Evolutionary conservation across 2,113 vertebrate genomes (phyloP).

Genomic region (Syngnathoides biaculeatus): DNA sequence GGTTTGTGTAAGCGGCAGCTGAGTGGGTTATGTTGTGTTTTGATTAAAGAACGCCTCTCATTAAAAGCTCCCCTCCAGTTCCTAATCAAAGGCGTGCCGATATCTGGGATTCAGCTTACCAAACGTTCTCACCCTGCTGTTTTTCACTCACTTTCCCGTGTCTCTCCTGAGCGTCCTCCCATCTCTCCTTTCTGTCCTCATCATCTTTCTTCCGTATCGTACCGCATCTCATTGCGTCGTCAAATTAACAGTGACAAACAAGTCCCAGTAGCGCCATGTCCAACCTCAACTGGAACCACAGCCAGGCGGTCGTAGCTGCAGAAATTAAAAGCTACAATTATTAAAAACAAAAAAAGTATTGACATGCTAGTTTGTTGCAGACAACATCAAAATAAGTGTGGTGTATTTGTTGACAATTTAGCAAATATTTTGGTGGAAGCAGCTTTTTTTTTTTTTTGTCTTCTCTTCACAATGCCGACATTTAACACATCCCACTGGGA

Average conservation of each 20-base stretch:
- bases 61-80: slow-evolving; percentile 71
- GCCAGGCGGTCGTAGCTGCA: slow-evolving; percentile 3
- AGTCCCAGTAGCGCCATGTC: slow-evolving; percentile 34
- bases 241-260: slow-evolving; percentile 39
- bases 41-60: slow-evolving; percentile 66
- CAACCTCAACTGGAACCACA: slow-evolving; percentile 27
- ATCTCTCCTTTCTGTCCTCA: slow-evolving; percentile 2
- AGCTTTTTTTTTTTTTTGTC: neutral
- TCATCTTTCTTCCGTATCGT: slow-evolving; percentile 22
- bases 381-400: neutral
- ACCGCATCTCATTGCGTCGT: slow-evolving; percentile 44
- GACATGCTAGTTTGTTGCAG: neutral
- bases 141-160: slow-evolving; percentile 30
- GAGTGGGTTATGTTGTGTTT: slow-evolving; percentile 48
- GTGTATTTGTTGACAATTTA: neutral
- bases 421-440: neutral
- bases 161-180: slow-evolving; percentile 4
- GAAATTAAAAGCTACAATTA: slow-evolving; percentile 8
- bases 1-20: slow-evolving; percentile 28
- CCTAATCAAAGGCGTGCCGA: slow-evolving; percentile 64
- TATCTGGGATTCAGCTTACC: slow-evolving; percentile 62
- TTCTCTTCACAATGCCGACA: neutral
- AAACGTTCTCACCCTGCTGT: slow-evolving; percentile 50
- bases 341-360: slow-evolving; percentile 15
- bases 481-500: neutral